phyloP scores from a whole-genome alignment of 2,797 vertebrate species.

The Lophius americanus region DNA sequence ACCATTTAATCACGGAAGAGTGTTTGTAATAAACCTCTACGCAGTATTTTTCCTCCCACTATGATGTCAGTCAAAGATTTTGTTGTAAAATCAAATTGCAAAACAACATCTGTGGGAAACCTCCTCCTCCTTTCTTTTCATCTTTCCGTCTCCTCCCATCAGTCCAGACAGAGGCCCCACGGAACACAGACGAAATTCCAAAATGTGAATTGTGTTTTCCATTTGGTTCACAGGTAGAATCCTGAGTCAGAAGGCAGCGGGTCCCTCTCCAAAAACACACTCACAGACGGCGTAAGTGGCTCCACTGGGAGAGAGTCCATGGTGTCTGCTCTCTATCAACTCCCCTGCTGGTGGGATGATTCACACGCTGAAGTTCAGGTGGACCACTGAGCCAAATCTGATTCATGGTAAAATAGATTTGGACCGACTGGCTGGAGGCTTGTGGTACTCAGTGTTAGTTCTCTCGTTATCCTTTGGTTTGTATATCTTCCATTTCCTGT shows the following conservation, averaged over 20 bases:
- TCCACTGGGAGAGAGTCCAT: slow-evolving; percentile 41
- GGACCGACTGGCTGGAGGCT: slow-evolving; percentile 44
- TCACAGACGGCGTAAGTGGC: slow-evolving; percentile 59
- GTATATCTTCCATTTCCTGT: background rate
- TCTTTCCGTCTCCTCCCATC: slow-evolving; percentile 19
- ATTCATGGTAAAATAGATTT: slow-evolving; percentile 40
- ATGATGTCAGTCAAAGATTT: slow-evolving; percentile 58
- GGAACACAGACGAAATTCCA: slow-evolving; percentile 31
- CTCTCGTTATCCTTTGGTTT: background rate
- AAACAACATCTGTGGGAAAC: slow-evolving; percentile 38
- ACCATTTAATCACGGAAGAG: slow-evolving; percentile 28
- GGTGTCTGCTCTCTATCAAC: slow-evolving; percentile 46
- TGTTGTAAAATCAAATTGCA: slow-evolving; percentile 41
- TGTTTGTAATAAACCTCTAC: slow-evolving; percentile 30
- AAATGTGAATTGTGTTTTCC: slow-evolving; percentile 64
- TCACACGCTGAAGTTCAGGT: slow-evolving; percentile 59
- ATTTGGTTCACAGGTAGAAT: slow-evolving; percentile 56
- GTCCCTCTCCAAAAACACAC: slow-evolving; percentile 48
- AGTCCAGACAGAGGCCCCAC: slow-evolving; percentile 50
- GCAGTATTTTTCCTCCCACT: slow-evolving; percentile 13
- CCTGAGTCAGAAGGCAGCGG: slow-evolving; percentile 65
- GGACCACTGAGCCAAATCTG: slow-evolving; percentile 49
- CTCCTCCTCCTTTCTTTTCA: slow-evolving; percentile 37
- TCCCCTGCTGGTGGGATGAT: slow-evolving; percentile 60
- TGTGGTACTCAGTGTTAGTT: slow-evolving; percentile 5